Evolutionary conservation across 2,113 vertebrate genomes (phyloP), one percentile per base, ranked within the genome.

Genomic region (Lutjanus erythropterus): DNA sequence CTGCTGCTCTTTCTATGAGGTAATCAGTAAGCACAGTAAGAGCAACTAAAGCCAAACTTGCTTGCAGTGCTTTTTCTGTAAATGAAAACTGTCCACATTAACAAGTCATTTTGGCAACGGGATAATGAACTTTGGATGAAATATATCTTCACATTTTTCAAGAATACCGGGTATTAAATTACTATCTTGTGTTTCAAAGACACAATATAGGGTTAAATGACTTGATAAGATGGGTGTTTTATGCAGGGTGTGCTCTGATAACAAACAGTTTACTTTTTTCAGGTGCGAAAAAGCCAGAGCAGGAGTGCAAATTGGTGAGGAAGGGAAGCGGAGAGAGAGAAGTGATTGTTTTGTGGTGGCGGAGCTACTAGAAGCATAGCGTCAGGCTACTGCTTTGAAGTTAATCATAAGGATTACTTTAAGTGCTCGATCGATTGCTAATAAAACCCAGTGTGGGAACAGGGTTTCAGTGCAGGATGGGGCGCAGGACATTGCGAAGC

Each of bases 381-480:
- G 56, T 68, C 23, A 27, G n/a, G 47, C 27, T n/a, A 50, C 39
- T 41, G 53, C 55, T 41, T 27, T 65, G 31, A 78, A 80, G 29
- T 58, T 18, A 15, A 55, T 19, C 46, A 12, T 61, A 37, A 80
- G 35, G 37, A 68, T 67, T 78, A 25, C 23, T 55, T 29, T 18
- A 67, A 53, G 50, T 39, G 76, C 58, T 83, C 1, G 7, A 49
- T 68, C 88, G 90, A 69, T 79, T n/a, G n/a, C 60, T 61, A 42
- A 73, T 72, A 71, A 86, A 91, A 88, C 39, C 52, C 67, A 64
- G 4, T 9, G 69, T 62, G 65, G 23, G 29, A 58, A 50, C 37
- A 64, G 67, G 76, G 75, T 72, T 78, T 67, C 25, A 64, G 72
- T 76, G 83, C 46, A 80, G 83, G 86, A 80, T 52, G 67, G 62